Evolutionary conservation across 2,797 vertebrate species (phyloP).

Genomic region (Lophius americanus): DNA sequence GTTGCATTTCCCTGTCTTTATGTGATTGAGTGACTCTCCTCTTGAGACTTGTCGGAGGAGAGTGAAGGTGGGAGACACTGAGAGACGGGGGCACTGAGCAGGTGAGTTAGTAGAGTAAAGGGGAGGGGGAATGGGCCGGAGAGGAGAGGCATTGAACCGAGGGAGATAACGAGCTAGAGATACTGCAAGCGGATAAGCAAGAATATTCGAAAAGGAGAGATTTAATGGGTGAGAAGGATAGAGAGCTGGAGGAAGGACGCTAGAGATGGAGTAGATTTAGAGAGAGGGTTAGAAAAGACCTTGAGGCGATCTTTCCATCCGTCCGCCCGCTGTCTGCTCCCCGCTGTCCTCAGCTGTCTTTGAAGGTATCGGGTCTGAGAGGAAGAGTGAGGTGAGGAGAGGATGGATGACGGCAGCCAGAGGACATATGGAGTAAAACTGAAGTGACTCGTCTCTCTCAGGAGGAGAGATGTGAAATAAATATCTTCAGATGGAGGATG

Average conservation of each 20-base stretch:
- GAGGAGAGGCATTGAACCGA: constrained; percentile 1
- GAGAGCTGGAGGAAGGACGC: constrained; percentile 26
- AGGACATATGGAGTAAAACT: constrained; percentile 29
- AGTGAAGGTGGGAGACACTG: background rate
- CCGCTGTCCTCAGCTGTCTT: constrained; percentile 26
- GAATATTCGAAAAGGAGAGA: constrained; percentile 15
- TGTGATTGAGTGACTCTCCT: constrained; percentile 16
- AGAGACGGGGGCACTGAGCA: background rate
- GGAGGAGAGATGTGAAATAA: constrained; percentile 12
- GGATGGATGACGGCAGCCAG: constrained; percentile 10
- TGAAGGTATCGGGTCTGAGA: constrained; percentile 23
- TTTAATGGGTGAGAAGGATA: constrained; percentile 36
- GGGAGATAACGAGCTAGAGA: constrained; percentile 42
- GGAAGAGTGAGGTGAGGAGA: constrained; percentile 23
- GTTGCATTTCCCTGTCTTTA: constrained; percentile 8
- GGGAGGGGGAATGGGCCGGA: constrained; percentile 1
- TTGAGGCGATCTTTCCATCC: constrained; percentile 21
- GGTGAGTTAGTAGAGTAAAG: background rate
- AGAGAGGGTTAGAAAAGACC: constrained; percentile 25
- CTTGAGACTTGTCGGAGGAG: constrained; percentile 10
- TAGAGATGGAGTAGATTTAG: constrained; percentile 27
- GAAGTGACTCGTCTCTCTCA: constrained; percentile 26
- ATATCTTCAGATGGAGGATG: constrained; percentile 11
- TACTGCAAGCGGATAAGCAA: constrained; percentile 15
- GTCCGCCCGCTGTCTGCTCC: constrained; percentile 13